Conservation (phyloP, 2,888 invertebrate genomes). For the Geotrupes spiniger region DNA sequence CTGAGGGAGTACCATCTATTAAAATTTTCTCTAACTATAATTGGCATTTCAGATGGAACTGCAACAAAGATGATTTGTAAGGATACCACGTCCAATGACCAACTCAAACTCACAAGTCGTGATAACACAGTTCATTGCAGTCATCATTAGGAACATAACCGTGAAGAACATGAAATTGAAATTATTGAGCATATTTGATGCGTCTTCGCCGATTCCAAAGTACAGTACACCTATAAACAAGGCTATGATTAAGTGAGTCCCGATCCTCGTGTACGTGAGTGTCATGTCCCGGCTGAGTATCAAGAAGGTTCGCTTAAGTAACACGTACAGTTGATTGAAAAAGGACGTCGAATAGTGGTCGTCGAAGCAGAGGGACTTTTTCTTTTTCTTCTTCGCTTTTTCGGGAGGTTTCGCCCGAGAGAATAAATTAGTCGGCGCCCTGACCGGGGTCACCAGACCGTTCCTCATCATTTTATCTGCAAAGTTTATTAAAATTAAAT, state of each 20-base stretch:
- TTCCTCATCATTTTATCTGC: slow-evolving; percentile 54
- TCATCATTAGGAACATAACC: slow-evolving; percentile 92
- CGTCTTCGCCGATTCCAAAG: slow-evolving; percentile 83
- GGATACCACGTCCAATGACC: background rate
- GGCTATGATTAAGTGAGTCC: slow-evolving; percentile 78
- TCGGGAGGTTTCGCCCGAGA: slow-evolving; percentile 35
- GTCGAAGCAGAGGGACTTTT: slow-evolving; percentile 30
- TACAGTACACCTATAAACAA: slow-evolving; percentile 79
- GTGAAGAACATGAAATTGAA: slow-evolving; percentile 88
- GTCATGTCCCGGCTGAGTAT: slow-evolving; percentile 69
- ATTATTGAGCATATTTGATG: slow-evolving; percentile 77
- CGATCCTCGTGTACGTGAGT: slow-evolving; percentile 71
- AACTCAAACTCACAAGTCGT: slow-evolving; percentile 82
- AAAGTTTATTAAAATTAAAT: too few species aligned
- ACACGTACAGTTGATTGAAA: slow-evolving; percentile 56
- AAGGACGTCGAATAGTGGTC: slow-evolving; percentile 57
- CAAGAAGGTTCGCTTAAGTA: slow-evolving; percentile 62
- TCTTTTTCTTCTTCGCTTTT: slow-evolving; percentile 22
- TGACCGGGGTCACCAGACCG: slow-evolving; percentile 55
- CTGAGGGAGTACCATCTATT: slow-evolving; percentile 68
- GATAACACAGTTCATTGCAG: slow-evolving; percentile 86
- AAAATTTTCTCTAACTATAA: slow-evolving; percentile 63
- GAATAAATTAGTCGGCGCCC: slow-evolving; percentile 46
- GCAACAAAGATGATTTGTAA: slow-evolving; percentile 34
- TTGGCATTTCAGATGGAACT: slow-evolving; percentile 64